Evolutionary conservation across 53 echinoderm and acorn worm genomes (phyloP).

Genomic region (Mesocentrotus franciscanus): DNA sequence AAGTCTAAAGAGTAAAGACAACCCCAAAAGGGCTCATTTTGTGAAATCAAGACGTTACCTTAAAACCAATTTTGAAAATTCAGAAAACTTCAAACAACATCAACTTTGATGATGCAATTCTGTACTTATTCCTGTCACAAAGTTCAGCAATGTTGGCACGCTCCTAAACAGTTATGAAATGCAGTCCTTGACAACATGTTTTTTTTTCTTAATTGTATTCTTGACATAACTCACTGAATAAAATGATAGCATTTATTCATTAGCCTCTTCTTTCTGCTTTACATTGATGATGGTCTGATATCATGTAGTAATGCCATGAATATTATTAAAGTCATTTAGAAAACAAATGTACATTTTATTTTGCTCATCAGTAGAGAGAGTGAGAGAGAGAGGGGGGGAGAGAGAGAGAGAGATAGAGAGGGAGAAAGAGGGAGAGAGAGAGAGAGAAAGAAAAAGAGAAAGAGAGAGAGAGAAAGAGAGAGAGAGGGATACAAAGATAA

Average conservation of each 20-base stretch:
- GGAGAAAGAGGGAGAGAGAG: neutral
- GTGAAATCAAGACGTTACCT: too few relatives aligned
- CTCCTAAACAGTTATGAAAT: neutral
- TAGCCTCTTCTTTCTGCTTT: neutral
- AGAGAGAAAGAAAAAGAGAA: neutral
- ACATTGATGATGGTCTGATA: neutral
- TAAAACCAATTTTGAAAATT: too few relatives aligned
- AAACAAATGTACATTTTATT: too few relatives aligned
- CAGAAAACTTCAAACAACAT: too few relatives aligned
- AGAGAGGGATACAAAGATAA: neutral
- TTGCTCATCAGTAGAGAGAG: neutral
- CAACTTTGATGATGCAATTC: too few relatives aligned
- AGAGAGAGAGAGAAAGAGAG: neutral
- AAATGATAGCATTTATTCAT: neutral
- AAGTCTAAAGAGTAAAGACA: too few relatives aligned
- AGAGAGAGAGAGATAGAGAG: neutral
- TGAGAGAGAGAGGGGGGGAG: neutral
- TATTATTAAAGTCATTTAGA: too few relatives aligned
- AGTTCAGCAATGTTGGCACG: too few relatives aligned
- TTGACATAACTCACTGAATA: neutral
- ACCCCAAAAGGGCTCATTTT: too few relatives aligned
- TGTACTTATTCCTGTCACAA: too few relatives aligned
- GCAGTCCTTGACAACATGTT: neutral
- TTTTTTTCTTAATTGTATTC: neutral
- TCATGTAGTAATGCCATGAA: too few relatives aligned